Percentiles rank a stretch among this genome's conserved stretches.
Conservation (phyloP, 2,888 invertebrate genomes). For the Coenonympha glycerion region DNA sequence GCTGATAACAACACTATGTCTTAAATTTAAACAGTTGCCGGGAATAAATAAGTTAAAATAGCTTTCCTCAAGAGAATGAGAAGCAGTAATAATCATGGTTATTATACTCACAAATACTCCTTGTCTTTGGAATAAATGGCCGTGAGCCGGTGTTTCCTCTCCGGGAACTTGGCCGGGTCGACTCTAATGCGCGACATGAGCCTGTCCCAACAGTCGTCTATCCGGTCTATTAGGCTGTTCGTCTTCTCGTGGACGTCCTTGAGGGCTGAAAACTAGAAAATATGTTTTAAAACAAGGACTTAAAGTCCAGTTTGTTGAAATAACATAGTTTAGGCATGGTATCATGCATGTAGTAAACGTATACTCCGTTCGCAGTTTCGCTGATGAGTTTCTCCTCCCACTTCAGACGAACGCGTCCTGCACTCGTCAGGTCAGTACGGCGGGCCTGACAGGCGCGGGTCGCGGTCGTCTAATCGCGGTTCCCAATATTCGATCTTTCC, state of each 20-base stretch:
- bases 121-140: constrained; percentile 93
- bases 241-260: constrained; percentile 78
- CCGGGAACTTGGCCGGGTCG: constrained; percentile 83
- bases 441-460: too few species aligned
- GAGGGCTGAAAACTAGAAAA: constrained; percentile 76
- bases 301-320: background rate
- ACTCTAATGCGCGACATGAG: constrained; percentile 78
- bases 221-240: constrained; percentile 73
- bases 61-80: too few species aligned
- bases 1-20: too few species aligned
- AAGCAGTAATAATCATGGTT: too few species aligned
- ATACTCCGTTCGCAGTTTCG: too few species aligned
- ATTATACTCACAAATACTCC: constrained; percentile 88
- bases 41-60: too few species aligned
- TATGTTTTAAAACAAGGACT: background rate
- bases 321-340: background rate
- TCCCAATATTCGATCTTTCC: too few species aligned
- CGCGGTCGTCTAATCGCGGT: too few species aligned
- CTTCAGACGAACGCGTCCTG: too few species aligned
- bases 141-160: constrained; percentile 86
- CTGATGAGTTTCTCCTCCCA: too few species aligned
- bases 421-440: too few species aligned
- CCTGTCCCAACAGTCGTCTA: constrained; percentile 75
- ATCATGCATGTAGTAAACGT: background rate
- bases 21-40: too few species aligned